phyloP scores from a whole-genome alignment of 2,797 vertebrate species.

The Setipinna tenuifilis region DNA sequence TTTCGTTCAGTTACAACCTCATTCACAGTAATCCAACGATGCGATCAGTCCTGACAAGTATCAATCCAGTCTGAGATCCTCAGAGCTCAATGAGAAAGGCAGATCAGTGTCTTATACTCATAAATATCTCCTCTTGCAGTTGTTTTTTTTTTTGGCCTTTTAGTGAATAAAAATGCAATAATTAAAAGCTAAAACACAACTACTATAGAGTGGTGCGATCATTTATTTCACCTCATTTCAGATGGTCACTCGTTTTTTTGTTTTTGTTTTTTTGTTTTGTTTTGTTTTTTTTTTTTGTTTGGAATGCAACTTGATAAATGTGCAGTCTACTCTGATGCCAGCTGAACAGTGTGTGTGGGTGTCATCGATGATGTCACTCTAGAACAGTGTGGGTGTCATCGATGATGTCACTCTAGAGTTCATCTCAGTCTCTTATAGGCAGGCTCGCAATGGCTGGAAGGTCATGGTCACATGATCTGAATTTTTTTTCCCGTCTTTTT shows the following conservation, averaged over 20 bases:
- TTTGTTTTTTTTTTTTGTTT: not conserved
- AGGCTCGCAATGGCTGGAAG: slow-evolving; percentile 17
- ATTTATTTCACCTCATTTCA: slow-evolving; percentile 8
- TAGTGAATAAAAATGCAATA: slow-evolving; percentile 21
- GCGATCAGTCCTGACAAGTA: not conserved
- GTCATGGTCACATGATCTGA: slow-evolving; percentile 1
- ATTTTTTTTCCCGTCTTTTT: not conserved
- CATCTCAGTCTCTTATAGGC: slow-evolving; percentile 5
- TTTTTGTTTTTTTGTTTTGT: not conserved
- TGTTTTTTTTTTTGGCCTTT: slow-evolving; percentile 11
- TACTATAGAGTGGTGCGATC: not conserved
- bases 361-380: not conserved
- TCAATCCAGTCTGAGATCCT: slow-evolving; percentile 22
- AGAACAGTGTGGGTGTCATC: slow-evolving; percentile 7
- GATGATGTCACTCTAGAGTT: not conserved
- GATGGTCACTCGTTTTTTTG: not conserved
- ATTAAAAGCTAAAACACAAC: slow-evolving; percentile 25
- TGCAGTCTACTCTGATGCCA: not conserved
- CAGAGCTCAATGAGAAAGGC: slow-evolving; percentile 30
- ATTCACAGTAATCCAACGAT: slow-evolving; percentile 1
- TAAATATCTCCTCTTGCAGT: not conserved
- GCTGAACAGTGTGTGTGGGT: not conserved
- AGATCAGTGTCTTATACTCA: slow-evolving; percentile 23
- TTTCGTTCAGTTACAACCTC: not conserved
- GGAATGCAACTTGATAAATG: slow-evolving; percentile 14